phyloP scores from a whole-genome alignment of 2,113 vertebrate species.

The Labeo catla region DNA sequence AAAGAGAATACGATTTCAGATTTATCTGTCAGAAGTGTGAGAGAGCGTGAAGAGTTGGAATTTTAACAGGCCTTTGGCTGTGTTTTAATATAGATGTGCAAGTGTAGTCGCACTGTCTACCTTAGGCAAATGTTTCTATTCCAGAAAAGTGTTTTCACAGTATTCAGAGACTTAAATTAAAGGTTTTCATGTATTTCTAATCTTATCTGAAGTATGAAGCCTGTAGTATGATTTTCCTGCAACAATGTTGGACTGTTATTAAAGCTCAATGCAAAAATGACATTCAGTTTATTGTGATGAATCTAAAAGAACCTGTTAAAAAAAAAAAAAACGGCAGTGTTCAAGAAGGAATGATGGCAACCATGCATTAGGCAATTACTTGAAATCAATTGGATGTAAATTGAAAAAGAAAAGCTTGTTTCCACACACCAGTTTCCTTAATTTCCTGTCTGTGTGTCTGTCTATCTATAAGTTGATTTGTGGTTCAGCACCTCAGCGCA shows the following conservation, averaged over 20 bases:
- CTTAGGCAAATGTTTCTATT: conserved; percentile 31
- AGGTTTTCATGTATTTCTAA: neutral
- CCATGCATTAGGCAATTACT: conserved; percentile 37
- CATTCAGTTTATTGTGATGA: neutral
- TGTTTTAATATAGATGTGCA: conserved; percentile 47
- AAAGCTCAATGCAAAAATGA: neutral
- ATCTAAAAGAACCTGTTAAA: neutral
- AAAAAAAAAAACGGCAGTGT: neutral
- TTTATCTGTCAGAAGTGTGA: conserved; percentile 53
- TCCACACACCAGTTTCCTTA: conserved; percentile 20
- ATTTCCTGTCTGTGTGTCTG: conserved; percentile 33
- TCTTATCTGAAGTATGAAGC: neutral
- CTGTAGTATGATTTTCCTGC: neutral
- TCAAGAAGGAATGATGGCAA: conserved; percentile 4
- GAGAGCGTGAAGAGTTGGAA: conserved; percentile 41
- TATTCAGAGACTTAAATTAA: neutral
- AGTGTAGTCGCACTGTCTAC: conserved; percentile 32
- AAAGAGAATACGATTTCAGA: conserved; percentile 39
- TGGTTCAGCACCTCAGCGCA: neutral
- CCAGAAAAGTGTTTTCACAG: neutral
- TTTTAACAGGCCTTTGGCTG: conserved; percentile 35
- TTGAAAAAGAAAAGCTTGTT: conserved; percentile 39
- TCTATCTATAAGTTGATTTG: conserved; percentile 23
- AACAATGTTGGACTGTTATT: conserved; percentile 1
- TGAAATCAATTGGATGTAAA: conserved; percentile 46